phyloP scores from a whole-genome alignment of 2,113 vertebrate genomes.

The Panthera tigris region DNA sequence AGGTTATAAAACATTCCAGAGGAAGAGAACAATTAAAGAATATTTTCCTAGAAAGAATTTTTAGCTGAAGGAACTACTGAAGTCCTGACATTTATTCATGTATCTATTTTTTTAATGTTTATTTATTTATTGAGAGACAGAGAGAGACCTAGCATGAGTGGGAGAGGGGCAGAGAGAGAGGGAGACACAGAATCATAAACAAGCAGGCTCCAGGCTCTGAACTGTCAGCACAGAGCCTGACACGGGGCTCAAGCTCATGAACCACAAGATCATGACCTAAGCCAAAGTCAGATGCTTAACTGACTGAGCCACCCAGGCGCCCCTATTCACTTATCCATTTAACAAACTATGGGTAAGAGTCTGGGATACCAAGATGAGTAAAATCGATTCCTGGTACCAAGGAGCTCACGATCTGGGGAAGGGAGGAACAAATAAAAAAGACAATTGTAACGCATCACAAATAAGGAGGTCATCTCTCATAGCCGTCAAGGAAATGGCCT shows the following conservation, averaged over 20 bases:
- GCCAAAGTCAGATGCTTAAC: no score
- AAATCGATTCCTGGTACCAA: slow-evolving; percentile 2
- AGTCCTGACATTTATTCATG: slow-evolving; percentile 21
- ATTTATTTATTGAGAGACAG: no score
- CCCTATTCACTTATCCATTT: not conserved
- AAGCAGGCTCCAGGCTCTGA: no score
- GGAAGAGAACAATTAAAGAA: not conserved
- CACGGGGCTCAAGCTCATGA: no score
- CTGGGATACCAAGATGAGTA: not conserved
- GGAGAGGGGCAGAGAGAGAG: no score
- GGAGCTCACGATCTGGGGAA: not conserved
- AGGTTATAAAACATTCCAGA: slow-evolving; percentile 26
- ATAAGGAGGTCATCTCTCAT: not conserved
- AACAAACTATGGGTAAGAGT: not conserved
- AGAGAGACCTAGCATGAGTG: no score
- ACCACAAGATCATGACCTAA: no score
- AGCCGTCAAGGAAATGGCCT: not conserved
- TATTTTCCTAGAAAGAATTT: slow-evolving; percentile 38
- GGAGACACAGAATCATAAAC: no score
- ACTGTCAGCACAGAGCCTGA: no score
- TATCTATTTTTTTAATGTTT: not conserved
- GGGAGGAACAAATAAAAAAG: not conserved
- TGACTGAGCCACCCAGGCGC: no score
- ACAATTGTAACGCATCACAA: not conserved
- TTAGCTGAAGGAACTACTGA: slow-evolving; percentile 23